Evolutionary conservation across 1,140 invertebrate species (phyloP), one percentile per base, ranked within the genome.

Genomic region (Atopsyche davidsoni): DNA sequence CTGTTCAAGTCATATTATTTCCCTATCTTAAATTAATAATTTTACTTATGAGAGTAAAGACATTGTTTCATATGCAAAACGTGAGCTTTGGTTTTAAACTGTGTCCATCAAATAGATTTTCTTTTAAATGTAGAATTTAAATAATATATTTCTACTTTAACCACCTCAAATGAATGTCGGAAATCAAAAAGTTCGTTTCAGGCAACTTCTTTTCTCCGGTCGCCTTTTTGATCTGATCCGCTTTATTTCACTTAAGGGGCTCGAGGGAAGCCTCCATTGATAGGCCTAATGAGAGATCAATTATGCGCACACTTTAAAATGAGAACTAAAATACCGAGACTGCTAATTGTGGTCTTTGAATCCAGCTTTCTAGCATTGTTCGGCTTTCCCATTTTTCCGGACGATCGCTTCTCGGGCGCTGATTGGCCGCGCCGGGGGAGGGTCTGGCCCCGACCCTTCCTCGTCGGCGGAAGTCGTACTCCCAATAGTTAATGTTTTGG

Each of bases 381-480:
- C 43, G n/a, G 24, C 24, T 46, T 46, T 46, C 34, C 34, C 43
- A 46, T 46, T 46, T 46, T 46, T 46, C 43, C 13, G 16, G n/a
- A 2, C 28, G 43, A 46, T 32, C 28, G 43, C 43, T 46, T 17
- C 10, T 3, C 22, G 17, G 7, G 17, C 41, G 7, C 41, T 43
- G 41, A 43, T 43, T 43, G 41, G 41, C 41, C 19, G 25, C 22
- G 25, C 24, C n/a, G 28, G 35, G 10, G 9, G 16, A 19, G 13
- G 24, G 18, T 25, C 25, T 32, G 19, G 13, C 24, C 24, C n/a
- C n/a, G n/a, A 28, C 24, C n/a, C 24, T 6, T 7, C 6, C n/a
- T 6, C 24, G 24, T 28, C 24, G n/a, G n/a, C 24, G 6, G 6
- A 28, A 28, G n/a, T 7, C 24, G n/a, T n/a, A 7, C 24, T n/a